Percentiles rank a stretch among this genome's conserved stretches.
These are phyloP conservation scores for Gracilinanus agilis DNA, from an alignment of 2,113 vertebrate genomes.

Conservation along the genomic window DNA sequence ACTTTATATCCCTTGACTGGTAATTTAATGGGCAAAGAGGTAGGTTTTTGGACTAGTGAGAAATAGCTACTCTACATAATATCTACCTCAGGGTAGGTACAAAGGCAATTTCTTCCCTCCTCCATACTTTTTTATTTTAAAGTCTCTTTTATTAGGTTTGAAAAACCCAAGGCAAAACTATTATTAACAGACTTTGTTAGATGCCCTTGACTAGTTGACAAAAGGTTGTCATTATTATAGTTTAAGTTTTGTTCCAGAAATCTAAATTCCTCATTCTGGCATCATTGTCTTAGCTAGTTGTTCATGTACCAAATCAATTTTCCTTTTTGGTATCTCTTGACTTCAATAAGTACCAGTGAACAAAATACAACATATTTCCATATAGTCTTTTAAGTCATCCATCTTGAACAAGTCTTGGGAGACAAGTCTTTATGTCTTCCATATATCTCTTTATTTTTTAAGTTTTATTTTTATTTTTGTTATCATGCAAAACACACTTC, in stretches of 20 bases:
- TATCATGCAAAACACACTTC: no score
- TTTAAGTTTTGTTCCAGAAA: not conserved
- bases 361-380: not conserved
- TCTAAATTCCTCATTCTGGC: not conserved
- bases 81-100: not conserved
- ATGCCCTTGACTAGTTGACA: not conserved
- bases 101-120: not conserved
- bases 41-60: not conserved
- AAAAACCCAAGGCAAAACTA: not conserved
- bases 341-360: not conserved
- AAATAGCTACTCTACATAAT: not conserved
- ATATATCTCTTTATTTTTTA: not conserved
- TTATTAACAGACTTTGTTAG: not conserved
- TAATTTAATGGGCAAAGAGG: not conserved
- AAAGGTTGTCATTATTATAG: not conserved
- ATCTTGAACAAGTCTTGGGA: not conserved
- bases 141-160: not conserved
- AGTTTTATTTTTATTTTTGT: no score
- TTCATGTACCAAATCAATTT: not conserved
- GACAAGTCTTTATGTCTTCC: not conserved
- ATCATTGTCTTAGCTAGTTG: not conserved
- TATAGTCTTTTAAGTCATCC: not conserved
- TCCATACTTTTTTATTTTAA: not conserved
- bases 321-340: not conserved
- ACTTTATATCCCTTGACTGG: not conserved